Base-by-base conservation (phyloP, 1,140 invertebrate species). In the Drosophila lowei region DNA sequence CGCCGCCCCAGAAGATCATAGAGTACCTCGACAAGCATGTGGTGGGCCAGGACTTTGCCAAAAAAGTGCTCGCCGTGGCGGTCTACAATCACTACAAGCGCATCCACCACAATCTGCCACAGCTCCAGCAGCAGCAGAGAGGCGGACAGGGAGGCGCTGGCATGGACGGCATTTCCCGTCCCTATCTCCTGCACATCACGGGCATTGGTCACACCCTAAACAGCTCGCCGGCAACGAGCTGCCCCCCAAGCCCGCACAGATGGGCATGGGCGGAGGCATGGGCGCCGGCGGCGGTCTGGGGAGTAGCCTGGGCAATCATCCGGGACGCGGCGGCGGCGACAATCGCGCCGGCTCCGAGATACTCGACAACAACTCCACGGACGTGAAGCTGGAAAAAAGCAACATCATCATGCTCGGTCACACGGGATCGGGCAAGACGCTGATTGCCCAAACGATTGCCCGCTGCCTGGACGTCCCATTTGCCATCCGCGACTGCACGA, bases 61-160 rank as follows among this genome's bases (percentile, higher is more conserved):
- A 99, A 92, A 99, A 99, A 93, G 98, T 99, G n/a, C 92, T 99
- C 8, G 96, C 98, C 28, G 98, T 99, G 5, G 98, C 98, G 25
- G 98, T 99, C 1, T 99, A 99, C 92, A 99, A 99, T 92, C 99
- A 99, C 92, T 99, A 99, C 92, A 99, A 99, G 93, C 93, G 98
- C 84, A 98, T 99, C 86, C 97, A 97, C 90, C 97, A 99, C 92
- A 99, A 99, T 92, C 93, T 97, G 63, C 96, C 96, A 16, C 92
- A 92, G 66, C 92, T 90, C 56, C 75, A 90, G 71, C 81, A 90
- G 68, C 58, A 92, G 90, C 70, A 52, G 13, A 44, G 41, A 28
- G 15, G 57, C 89, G 76, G 90, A 92, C 93, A 53, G 11, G 49
- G 67, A 13, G 46, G 50, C 90, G 72, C 89, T 92, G 93, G 91